Evolutionary conservation across 2,113 vertebrate genomes (phyloP), one percentile per base, ranked within the genome.

Genomic region (Notechis scutatus): DNA sequence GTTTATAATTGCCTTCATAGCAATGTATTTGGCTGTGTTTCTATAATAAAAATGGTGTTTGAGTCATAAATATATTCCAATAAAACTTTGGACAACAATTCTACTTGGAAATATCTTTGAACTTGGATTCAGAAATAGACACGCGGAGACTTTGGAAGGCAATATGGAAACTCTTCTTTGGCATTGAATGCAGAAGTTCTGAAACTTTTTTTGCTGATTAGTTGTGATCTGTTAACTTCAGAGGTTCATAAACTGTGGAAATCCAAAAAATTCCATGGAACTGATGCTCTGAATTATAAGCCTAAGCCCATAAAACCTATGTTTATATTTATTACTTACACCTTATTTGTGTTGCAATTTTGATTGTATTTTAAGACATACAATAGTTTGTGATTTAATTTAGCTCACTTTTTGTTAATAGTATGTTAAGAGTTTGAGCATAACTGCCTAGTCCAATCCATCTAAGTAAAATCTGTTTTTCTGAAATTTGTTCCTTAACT

Each of bases 1-100:
- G n/a, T 56, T 45, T 81, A 93, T 52, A 23, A 94, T 89, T 47
- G 50, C 59, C 26, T 86, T 21, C 95, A 88, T 69, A 94, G 14
- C 86, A 93, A 21, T 61, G 29, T 6, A 14, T 0, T 0, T 85
- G 55, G 1, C 2, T 15, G 42, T 1, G 15, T 29, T 94, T 64
- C 81, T 29, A 89, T 50, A 23, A 61, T 92, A 52, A 87, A 89
- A 92, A 52, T 90, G 3, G 11, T 0, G 50, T 90, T 21, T 87
- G 10, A 0, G 91, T 29, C 50, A 54, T 0, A 10, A 90, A 54
- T 88, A 5, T 88, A 92, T 42, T 89, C 57, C n/a, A 52, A 3
- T n/a, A 50, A 18, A 1, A 12, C 54, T 50, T 10, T 4, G 14
- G 9, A 74, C 15, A 90, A 15, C 64, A 14, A 24, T 85, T 94